Conservation (phyloP, 1,140 invertebrate species). For the Anoplolepis gracilipes region DNA sequence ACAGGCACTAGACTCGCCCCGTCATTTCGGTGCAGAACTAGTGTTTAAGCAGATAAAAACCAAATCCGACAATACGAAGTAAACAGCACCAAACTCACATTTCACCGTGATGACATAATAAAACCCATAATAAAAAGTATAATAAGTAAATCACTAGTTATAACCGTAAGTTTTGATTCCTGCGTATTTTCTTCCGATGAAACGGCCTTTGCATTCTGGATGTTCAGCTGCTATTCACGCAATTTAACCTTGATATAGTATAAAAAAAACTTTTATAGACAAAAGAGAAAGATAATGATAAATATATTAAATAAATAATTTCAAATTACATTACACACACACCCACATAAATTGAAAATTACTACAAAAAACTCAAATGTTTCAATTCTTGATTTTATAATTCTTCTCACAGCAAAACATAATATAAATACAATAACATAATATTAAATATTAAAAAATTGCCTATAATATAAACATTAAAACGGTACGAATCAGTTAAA, state of each 20-base stretch:
- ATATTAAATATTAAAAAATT: too few relatives aligned
- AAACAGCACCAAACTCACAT: constrained; percentile 96
- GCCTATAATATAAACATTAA: too few relatives aligned
- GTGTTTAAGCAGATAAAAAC: constrained; percentile 95
- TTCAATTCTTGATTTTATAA: too few relatives aligned
- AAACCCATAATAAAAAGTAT: constrained; percentile 89
- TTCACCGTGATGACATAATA: constrained; percentile 90
- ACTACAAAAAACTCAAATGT: too few relatives aligned
- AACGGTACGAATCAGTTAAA: too few relatives aligned
- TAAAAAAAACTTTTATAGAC: not conserved
- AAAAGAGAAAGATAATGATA: too few relatives aligned
- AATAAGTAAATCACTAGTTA: constrained; percentile 78
- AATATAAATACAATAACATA: too few relatives aligned
- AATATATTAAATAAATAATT: too few relatives aligned
- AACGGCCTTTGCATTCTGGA: constrained; percentile 76
- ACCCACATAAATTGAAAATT: too few relatives aligned
- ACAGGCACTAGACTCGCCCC: constrained; percentile 96
- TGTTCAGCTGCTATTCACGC: constrained; percentile 38
- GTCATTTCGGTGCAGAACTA: constrained; percentile 89
- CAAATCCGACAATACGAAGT: constrained; percentile 92
- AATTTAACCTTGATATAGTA: constrained; percentile 21
- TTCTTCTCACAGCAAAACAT: too few relatives aligned
- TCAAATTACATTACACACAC: too few relatives aligned
- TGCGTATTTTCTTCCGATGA: constrained; percentile 74
- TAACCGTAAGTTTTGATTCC: constrained; percentile 68